phyloP scores from a whole-genome alignment of 1,140 invertebrate species.

The Bombus polaris region DNA sequence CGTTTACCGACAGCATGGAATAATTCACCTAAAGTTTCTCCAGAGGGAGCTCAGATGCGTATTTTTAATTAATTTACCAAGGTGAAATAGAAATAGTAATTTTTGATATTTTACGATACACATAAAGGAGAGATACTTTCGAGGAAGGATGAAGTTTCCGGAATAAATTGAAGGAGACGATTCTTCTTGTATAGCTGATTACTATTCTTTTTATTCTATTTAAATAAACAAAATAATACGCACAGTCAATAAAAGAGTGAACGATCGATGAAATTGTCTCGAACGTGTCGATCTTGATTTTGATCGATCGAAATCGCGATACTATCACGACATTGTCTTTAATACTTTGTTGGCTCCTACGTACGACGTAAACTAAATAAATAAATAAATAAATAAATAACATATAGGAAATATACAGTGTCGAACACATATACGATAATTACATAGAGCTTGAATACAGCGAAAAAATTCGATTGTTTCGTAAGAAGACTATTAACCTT shows the following conservation, averaged over 20 bases:
- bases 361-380: slow-evolving; percentile 1
- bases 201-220: slow-evolving; percentile 41
- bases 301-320: neutral
- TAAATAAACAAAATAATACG: slow-evolving; percentile 33
- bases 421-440: neutral
- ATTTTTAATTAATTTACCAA: slow-evolving; percentile 8
- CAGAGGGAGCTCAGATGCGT: slow-evolving; percentile 43
- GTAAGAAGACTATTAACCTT: neutral
- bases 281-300: neutral
- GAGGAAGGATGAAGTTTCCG: neutral
- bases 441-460: neutral
- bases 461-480: neutral
- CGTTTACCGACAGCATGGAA: slow-evolving; percentile 41
- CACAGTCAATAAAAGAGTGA: neutral
- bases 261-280: neutral
- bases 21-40: neutral
- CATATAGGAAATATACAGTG: neutral
- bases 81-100: neutral
- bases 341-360: slow-evolving; percentile 20
- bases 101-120: neutral
- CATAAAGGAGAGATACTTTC: neutral
- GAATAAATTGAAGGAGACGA: neutral
- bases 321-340: slow-evolving; percentile 23
- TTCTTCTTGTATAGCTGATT: slow-evolving; percentile 20
- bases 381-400: slow-evolving; percentile 55